Percentiles rank a stretch among this genome's conserved stretches.
These are phyloP conservation scores for Silurus aristotelis DNA, from an alignment of 2,797 vertebrate genomes.

Conservation along the genomic window DNA sequence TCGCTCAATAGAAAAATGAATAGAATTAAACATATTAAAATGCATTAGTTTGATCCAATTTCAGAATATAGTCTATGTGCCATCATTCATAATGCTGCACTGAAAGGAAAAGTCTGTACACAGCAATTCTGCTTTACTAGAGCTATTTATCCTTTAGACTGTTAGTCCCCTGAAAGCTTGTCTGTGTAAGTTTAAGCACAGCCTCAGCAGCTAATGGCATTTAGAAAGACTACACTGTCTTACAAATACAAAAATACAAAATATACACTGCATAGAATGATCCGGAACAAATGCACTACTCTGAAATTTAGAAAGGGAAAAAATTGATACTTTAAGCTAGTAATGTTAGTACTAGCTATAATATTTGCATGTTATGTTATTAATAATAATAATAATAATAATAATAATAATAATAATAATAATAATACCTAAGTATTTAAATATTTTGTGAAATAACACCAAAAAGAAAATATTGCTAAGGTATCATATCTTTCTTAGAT, in stretches of 20 bases:
- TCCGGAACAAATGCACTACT: background rate
- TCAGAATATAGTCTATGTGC: background rate
- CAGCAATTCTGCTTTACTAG: constrained; percentile 31
- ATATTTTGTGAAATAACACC: background rate
- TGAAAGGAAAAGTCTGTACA: constrained; percentile 11
- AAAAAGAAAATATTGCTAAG: background rate
- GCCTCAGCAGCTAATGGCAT: constrained; percentile 41
- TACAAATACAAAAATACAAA: background rate
- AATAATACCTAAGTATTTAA: background rate
- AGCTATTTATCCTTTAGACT: constrained; percentile 68
- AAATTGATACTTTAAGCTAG: background rate
- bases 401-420: no score
- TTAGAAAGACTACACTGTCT: background rate
- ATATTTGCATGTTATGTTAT: background rate
- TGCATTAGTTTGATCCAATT: background rate
- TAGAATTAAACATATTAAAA: constrained; percentile 9
- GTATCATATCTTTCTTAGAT: background rate
- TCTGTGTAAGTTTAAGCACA: constrained; percentile 56
- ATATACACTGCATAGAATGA: background rate
- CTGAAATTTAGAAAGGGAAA: background rate
- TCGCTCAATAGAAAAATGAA: background rate
- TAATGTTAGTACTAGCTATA: background rate
- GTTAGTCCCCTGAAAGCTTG: constrained; percentile 63
- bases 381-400: no score
- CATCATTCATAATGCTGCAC: constrained; percentile 2